These are phyloP conservation scores for Dendrophyllia cribrosa DNA, from an alignment of 64 coral and sea anemone genomes.

Conservation along the genomic window DNA sequence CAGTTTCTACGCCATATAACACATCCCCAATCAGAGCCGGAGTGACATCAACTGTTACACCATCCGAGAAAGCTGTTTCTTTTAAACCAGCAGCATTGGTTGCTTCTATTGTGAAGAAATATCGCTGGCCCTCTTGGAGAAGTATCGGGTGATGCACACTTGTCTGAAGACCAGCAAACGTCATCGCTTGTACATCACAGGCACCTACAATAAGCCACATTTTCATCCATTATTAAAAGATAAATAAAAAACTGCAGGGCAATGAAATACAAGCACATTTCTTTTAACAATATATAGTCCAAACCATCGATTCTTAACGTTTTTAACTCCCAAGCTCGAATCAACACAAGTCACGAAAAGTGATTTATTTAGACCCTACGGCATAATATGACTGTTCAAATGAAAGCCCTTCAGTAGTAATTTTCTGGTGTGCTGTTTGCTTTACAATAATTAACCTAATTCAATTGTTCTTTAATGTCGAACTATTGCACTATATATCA, in stretches of 20 bases:
- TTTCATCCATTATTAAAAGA: neutral
- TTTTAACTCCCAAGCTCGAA: too few species aligned
- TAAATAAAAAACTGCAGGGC: neutral
- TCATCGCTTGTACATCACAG: constrained; percentile 66
- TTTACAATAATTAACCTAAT: too few species aligned
- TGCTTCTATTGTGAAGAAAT: constrained; percentile 85
- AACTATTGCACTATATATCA: too few species aligned
- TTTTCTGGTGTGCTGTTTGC: too few species aligned
- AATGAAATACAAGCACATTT: neutral
- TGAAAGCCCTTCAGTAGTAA: too few species aligned
- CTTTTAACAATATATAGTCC: too few species aligned
- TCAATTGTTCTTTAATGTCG: too few species aligned
- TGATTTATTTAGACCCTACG: too few species aligned
- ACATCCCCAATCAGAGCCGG: constrained; percentile 61
- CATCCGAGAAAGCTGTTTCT: constrained; percentile 76
- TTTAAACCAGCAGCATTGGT: constrained; percentile 83
- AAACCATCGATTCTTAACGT: too few species aligned
- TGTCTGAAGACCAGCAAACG: constrained; percentile 59
- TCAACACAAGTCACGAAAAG: too few species aligned
- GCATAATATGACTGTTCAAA: too few species aligned
- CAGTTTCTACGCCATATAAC: constrained; percentile 1
- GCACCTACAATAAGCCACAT: constrained; percentile 43
- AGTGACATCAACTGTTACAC: constrained; percentile 81
- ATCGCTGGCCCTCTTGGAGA: constrained; percentile 59
- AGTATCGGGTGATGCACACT: neutral